Base-by-base conservation (phyloP, 1,140 invertebrate genomes). In the Drosophila subobscura region DNA sequence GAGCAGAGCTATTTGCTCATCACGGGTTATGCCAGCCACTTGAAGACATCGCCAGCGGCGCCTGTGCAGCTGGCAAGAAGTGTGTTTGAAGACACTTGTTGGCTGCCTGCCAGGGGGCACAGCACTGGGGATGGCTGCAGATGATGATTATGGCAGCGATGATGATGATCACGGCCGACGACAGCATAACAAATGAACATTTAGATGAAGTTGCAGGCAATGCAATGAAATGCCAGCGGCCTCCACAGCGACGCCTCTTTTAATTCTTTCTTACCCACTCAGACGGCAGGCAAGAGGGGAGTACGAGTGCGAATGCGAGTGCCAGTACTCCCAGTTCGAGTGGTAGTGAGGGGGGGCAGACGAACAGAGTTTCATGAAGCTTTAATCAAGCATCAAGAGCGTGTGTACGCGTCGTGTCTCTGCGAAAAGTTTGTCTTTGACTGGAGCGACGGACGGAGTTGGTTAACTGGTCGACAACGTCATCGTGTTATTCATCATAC, bases 181-280 rank as follows among this genome's bases (percentile, higher is more conserved):
- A 88, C 78, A 86, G 83, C 83, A 81, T 78, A 88, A 86, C 74
- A 88, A 86, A 86, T 86, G 83, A 86, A 86, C 83, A 86, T 86
- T 86, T 86, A 88, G 85, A 86, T 68, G 71, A 44, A 88, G 84
- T 78, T 77, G 83, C 78, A 74, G 75, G 60, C 65, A 64, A 53
- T 66, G 66, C 71, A 74, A 74, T 71, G 60, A 61, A 64, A 53
- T 66, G 66, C 71, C 72, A 64, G 50, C 50, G 65, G 65, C 41
- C 65, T 66, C 49, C 49, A 37, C 49, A 46, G 22, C 44, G 16
- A 27, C 40, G 16, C 44, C 40, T 44, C 50, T 64, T 52, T 46
- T 53, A 14, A 22, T 23, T 54, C 47, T 33, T 44, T 45, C 41
- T 20, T 33, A 16, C 41, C 60, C 52, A 22, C 60, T 64, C 65